Evolutionary conservation across 2,888 invertebrate genomes (phyloP).

Genomic region (Eilema sororculum): DNA sequence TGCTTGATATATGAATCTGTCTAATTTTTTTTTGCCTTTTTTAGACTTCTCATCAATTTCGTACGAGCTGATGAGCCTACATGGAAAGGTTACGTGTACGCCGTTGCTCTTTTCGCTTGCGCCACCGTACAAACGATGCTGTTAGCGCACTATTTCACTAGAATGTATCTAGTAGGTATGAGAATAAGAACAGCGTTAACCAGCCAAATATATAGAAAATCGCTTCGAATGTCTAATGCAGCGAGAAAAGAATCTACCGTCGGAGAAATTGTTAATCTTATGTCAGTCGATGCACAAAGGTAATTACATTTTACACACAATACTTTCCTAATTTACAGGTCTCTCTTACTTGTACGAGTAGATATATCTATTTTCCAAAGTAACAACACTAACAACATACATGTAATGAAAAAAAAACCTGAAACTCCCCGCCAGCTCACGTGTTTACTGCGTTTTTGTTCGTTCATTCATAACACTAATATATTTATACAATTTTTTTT

Average conservation of each 20-base stretch:
- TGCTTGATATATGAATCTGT: neutral
- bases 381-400: no score
- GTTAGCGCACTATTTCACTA: slow-evolving; percentile 96
- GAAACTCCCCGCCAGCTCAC: no score
- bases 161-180: slow-evolving; percentile 96
- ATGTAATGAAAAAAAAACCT: no score
- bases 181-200: slow-evolving; percentile 95
- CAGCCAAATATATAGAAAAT: slow-evolving; percentile 96
- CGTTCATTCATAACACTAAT: no score
- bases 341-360: neutral
- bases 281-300: slow-evolving; percentile 96
- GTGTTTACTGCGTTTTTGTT: no score
- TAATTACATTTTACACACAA: slow-evolving; percentile 43
- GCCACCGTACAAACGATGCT: slow-evolving; percentile 94
- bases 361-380: no score
- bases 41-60: slow-evolving; percentile 91
- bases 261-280: slow-evolving; percentile 96
- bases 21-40: slow-evolving; percentile 51
- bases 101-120: slow-evolving; percentile 90
- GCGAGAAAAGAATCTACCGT: slow-evolving; percentile 94
- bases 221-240: slow-evolving; percentile 92
- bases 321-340: neutral
- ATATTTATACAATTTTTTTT: no score
- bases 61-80: slow-evolving; percentile 87
- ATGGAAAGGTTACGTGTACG: slow-evolving; percentile 96